Percentiles rank a stretch among this genome's conserved stretches.
These are phyloP conservation scores for Diacarnus erythraeanus DNA, from an alignment of 37 sponge, comb jelly and placozoan species.

Conservation along the genomic window DNA sequence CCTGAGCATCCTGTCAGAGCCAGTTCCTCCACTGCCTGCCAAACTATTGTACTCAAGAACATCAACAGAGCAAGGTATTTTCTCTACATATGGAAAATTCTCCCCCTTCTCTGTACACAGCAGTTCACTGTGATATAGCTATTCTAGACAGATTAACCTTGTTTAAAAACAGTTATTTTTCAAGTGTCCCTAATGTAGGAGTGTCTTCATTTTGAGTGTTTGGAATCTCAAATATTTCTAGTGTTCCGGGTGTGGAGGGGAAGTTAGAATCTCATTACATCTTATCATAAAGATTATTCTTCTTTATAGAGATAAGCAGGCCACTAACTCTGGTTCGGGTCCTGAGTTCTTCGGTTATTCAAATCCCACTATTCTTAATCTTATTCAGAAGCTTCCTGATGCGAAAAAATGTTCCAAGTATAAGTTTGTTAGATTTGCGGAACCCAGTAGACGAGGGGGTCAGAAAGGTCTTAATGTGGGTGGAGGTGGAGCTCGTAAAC, in stretches of 20 bases:
- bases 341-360: conserved; percentile 95
- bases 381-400: conserved; percentile 72
- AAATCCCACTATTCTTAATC: conserved; percentile 83
- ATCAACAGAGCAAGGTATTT: conserved; percentile 81
- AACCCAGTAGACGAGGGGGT: conserved; percentile 9
- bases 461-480: background rate
- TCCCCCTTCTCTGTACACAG: no score
- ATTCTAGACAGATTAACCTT: no score
- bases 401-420: conserved; percentile 70
- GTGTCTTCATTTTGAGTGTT: no score
- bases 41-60: conserved; percentile 67
- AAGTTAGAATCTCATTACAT: no score
- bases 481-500: background rate
- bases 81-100: no score
- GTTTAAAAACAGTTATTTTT: no score
- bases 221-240: no score
- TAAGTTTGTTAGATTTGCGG: conserved; percentile 75
- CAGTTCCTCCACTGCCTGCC: conserved; percentile 79
- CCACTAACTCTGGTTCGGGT: conserved; percentile 90
- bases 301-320: conserved; percentile 71
- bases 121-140: no score
- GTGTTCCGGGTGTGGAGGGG: no score
- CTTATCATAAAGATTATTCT: no score
- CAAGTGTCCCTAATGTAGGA: no score
- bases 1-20: conserved; percentile 50